Evolutionary conservation across 2,888 invertebrate species (phyloP).

Genomic region (Cephus pygmeus): DNA sequence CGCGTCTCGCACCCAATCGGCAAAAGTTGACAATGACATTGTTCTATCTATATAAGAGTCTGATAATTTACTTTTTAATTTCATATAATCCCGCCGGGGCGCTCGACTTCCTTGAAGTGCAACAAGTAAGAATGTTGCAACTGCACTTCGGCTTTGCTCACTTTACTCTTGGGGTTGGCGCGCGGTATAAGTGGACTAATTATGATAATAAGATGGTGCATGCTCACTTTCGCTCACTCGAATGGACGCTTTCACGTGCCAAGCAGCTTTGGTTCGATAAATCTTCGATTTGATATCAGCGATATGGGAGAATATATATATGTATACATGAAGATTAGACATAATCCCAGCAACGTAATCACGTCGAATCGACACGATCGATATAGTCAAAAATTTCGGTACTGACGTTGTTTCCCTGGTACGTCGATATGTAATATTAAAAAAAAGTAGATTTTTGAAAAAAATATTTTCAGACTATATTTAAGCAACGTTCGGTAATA

Average conservation of each 20-base stretch:
- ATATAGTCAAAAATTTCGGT: background rate
- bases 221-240: slow-evolving; percentile 16
- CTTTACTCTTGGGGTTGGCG: slow-evolving; percentile 8
- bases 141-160: background rate
- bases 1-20: background rate
- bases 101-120: background rate
- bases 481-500: background rate
- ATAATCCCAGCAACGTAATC: slow-evolving; percentile 4
- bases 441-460: background rate
- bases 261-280: slow-evolving; percentile 6
- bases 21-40: background rate
- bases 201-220: slow-evolving; percentile 21
- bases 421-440: background rate
- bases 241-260: background rate
- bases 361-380: background rate
- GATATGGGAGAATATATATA: slow-evolving; percentile 1
- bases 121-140: background rate
- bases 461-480: background rate
- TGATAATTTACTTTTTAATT: background rate
- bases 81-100: background rate
- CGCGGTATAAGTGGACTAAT: slow-evolving; percentile 17
- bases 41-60: background rate
- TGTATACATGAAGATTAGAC: background rate
- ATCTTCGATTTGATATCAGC: slow-evolving; percentile 15
- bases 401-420: background rate